These are phyloP conservation scores for Theodoxus fluviatilis DNA, from an alignment of 2,888 invertebrate species.

Conservation along the genomic window DNA sequence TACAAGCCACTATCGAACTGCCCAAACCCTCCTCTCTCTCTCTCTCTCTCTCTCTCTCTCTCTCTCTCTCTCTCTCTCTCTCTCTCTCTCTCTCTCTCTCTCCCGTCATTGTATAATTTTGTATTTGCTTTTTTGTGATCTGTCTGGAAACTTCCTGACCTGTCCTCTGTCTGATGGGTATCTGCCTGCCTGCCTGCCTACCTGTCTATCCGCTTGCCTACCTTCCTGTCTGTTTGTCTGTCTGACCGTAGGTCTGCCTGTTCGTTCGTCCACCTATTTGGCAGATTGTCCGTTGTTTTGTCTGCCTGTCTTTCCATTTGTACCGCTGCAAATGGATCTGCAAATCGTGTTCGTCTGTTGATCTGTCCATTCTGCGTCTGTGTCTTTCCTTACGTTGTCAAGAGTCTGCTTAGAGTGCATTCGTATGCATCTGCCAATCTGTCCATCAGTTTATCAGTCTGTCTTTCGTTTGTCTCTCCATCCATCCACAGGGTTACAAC, in stretches of 20 bases:
- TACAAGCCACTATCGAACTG: neutral
- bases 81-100: conserved; percentile 5
- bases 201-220: conserved; percentile 12
- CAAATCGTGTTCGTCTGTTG: neutral
- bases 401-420: no score
- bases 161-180: neutral
- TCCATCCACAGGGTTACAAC: no score
- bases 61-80: conserved; percentile 16
- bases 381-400: neutral
- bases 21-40: neutral
- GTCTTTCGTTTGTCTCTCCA: no score
- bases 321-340: neutral
- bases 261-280: conserved; percentile 7
- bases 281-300: neutral
- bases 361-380: neutral
- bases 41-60: conserved; percentile 4
- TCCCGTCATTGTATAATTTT: neutral
- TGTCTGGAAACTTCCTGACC: neutral
- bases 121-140: conserved; percentile 7
- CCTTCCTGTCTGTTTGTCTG: neutral
- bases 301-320: conserved; percentile 16
- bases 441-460: neutral
- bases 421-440: neutral
- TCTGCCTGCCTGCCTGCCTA: conserved; percentile 9
- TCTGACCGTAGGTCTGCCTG: conserved; percentile 13